Conservation (phyloP, 2,113 vertebrate genomes). For the Dendrocopos noguchii region DNA sequence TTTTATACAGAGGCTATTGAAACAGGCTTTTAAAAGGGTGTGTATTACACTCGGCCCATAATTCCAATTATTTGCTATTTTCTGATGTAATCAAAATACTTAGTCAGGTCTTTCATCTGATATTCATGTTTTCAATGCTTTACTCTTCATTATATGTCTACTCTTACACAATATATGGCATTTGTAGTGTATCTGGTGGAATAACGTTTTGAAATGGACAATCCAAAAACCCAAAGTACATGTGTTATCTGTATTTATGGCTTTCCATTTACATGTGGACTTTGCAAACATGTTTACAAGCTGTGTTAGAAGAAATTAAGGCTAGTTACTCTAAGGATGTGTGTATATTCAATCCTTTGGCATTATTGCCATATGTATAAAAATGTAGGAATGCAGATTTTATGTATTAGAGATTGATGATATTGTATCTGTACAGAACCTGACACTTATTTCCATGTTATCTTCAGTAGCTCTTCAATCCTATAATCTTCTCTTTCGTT, state of each 20-base stretch:
- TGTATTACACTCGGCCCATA: background rate
- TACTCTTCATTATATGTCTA: background rate
- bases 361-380: background rate
- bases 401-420: background rate
- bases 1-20: background rate
- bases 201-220: background rate
- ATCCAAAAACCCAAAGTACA: fast-evolving
- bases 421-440: background rate
- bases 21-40: background rate
- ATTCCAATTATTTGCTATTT: background rate
- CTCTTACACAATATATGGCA: background rate
- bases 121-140: background rate
- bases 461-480: background rate
- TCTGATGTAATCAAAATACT: background rate
- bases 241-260: background rate
- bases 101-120: background rate
- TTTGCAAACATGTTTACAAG: background rate
- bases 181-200: background rate
- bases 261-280: background rate
- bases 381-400: background rate
- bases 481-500: background rate
- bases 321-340: background rate
- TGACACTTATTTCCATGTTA: background rate
- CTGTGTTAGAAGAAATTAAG: background rate
- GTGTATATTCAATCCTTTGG: background rate